A percentile compares a stretch with the other conserved stretches of the same genome.
Evolutionary conservation across 2,113 vertebrate species (phyloP).

Genomic region (Rhinolophus sinicus): DNA sequence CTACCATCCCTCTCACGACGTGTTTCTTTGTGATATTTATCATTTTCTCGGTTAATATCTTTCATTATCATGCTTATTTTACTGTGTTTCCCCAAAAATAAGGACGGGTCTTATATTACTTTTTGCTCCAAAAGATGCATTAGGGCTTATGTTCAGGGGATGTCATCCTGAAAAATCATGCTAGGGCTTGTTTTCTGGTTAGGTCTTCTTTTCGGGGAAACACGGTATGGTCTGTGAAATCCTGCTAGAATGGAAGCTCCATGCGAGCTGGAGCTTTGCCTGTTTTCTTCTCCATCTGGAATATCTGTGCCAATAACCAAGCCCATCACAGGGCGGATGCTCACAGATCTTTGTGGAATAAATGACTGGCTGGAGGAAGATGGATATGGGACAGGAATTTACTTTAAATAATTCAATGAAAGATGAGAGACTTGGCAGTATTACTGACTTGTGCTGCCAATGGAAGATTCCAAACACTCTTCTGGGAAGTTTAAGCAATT

Average conservation of each 20-base stretch:
- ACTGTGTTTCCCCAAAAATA: no score
- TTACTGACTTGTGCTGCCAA: background rate
- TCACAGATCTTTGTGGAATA: background rate
- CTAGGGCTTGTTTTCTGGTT: no score
- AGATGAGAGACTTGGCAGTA: background rate
- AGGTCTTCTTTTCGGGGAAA: no score
- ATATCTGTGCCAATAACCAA: background rate
- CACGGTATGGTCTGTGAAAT: background rate
- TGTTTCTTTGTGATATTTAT: background rate
- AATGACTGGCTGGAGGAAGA: background rate
- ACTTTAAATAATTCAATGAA: constrained; percentile 39
- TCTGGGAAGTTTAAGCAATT: background rate
- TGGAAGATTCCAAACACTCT: background rate
- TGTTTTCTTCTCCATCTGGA: background rate
- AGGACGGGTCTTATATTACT: no score
- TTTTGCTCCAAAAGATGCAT: no score
- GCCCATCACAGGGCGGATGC: background rate
- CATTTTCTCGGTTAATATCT: background rate
- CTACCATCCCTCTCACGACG: background rate
- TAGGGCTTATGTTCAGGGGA: no score
- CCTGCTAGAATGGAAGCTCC: background rate
- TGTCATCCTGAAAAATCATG: no score
- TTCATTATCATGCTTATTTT: background rate
- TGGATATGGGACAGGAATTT: background rate
- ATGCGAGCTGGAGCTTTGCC: background rate